These are phyloP conservation scores for Leucopsar rothschildi DNA, from an alignment of 2,113 vertebrate species.

Conservation along the genomic window DNA sequence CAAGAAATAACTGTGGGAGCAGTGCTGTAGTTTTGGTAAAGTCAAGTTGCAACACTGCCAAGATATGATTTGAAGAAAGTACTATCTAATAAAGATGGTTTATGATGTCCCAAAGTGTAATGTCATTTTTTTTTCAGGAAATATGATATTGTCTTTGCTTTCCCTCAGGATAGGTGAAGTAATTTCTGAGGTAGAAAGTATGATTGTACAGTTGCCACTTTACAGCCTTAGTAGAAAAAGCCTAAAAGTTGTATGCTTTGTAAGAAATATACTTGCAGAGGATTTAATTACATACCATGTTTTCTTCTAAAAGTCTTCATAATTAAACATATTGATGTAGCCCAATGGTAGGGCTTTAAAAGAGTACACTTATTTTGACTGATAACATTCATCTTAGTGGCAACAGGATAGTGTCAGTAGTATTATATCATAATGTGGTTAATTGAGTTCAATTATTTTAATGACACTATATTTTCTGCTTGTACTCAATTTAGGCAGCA, in stretches of 20 bases:
- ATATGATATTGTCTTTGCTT: background rate
- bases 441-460: background rate
- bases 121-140: background rate
- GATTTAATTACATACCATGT: background rate
- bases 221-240: background rate
- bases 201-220: background rate
- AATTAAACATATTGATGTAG: background rate
- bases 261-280: background rate
- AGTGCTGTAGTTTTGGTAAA: background rate
- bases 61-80: background rate
- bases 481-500: background rate
- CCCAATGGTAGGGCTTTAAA: background rate
- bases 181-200: background rate
- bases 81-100: background rate
- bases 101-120: constrained; percentile 15
- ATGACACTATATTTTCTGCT: background rate
- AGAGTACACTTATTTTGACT: background rate
- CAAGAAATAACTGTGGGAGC: background rate
- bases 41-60: background rate
- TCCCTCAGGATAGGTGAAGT: background rate
- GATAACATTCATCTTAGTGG: background rate
- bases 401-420: background rate
- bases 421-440: background rate
- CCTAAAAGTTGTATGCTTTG: background rate
- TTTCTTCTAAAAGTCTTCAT: background rate